Base-by-base conservation (phyloP, 2,888 invertebrate species). In the Anodontia alba region DNA sequence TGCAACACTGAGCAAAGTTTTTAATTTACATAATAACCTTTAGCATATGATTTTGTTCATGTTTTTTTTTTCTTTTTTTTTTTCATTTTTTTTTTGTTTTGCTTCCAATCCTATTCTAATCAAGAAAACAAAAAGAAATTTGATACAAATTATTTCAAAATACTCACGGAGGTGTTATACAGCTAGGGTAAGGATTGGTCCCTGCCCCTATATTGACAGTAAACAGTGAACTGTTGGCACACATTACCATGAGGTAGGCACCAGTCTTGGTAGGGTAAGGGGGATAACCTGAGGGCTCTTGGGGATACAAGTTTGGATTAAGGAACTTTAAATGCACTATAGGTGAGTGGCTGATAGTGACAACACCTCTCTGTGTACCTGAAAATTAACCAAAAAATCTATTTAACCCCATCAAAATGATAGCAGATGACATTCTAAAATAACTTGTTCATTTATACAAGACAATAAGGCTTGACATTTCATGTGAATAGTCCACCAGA, bases 291-390 rank as follows among this genome's bases (percentile, higher is more conserved):
- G 71, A 80, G 0, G 20, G n/a, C 10, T 88, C 88, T 72, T 89
- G 84, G 17, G 91, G 89, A 75, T 89, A 91, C 38, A 92, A 78
- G 33, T 81, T 73, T 3, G 92, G 90, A 75, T 92, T 89, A 8
- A 92, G 81, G 73, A 92, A 92, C 73, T 83, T 75, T 49, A 92
- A 43, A 76, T 88, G 86, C 1, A 83, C 86, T 0, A 92, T 82
- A 15, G 87, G 76, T 23, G 84, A 83, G 8, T 84, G 70, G n/a
- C 83, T 76, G 0, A 90, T 85, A 73, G 78, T 87, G 1, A 91
- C 76, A 33, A 91, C 89, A 29, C 90, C 91, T 73, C 88, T 78
- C 76, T 88, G 86, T 17, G 90, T 83, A 72, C 92, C 92, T 92
- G 78, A 7, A 71, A 54, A 20, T 29, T 23, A 38, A 38, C 38